Percentiles rank a stretch among this genome's conserved stretches.
Conservation (phyloP, 2,113 vertebrate species). For the Daphoenositta chrysoptera region DNA sequence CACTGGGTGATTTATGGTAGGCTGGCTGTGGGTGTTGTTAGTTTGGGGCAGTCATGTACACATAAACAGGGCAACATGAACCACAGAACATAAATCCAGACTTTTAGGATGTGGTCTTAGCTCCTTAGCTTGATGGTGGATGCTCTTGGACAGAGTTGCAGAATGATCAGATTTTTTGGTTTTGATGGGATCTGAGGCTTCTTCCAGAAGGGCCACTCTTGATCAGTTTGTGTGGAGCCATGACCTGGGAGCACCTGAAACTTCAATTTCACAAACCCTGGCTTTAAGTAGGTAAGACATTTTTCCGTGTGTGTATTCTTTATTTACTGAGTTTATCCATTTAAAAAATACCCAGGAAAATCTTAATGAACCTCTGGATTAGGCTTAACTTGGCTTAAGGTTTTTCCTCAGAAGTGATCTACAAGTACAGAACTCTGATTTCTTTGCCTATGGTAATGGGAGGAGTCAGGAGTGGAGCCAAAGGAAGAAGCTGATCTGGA, state of each 20-base stretch:
- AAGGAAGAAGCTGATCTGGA: neutral
- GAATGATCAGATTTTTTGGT: neutral
- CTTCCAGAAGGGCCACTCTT: neutral
- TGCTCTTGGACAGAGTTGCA: neutral
- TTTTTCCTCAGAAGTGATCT: neutral
- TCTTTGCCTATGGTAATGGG: neutral
- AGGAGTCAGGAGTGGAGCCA: neutral
- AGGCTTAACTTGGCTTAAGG: neutral
- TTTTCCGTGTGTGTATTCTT: neutral
- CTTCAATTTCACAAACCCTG: neutral
- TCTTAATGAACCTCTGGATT: neutral
- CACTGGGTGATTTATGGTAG: neutral
- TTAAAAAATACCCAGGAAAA: neutral
- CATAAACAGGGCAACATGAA: neutral
- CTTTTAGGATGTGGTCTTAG: neutral
- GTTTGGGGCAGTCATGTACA: neutral
- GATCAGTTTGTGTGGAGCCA: neutral
- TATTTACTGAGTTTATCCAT: neutral
- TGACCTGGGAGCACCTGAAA: neutral
- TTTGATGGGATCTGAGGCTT: neutral
- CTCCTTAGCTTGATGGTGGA: accelerated
- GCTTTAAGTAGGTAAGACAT: neutral
- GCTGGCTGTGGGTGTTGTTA: neutral
- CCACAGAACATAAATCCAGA: neutral
- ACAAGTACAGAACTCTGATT: neutral